These are phyloP conservation scores for Nematostella vectensis DNA, from an alignment of 92 coral and sea anemone species.

Conservation along the genomic window DNA sequence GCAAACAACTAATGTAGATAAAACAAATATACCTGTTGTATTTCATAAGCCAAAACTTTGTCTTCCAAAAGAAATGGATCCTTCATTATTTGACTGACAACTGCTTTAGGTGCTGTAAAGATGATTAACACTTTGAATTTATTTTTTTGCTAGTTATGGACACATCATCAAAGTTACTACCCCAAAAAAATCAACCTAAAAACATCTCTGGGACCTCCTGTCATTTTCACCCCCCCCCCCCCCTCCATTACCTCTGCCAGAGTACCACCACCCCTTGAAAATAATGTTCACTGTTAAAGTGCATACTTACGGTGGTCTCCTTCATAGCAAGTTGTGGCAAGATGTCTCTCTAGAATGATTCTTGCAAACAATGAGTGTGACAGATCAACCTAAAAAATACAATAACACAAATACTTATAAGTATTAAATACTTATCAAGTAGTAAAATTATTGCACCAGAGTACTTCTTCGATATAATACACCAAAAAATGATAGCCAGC, in stretches of 20 bases:
- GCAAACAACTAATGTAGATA: not conserved
- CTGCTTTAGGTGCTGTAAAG: constrained; percentile 70
- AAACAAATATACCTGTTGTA: constrained; percentile 55
- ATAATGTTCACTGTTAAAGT: no score
- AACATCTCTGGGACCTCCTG: no score
- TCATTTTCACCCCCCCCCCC: no score
- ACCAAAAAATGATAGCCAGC: no score
- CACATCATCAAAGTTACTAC: no score
- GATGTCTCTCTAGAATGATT: constrained; percentile 78
- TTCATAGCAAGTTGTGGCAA: constrained; percentile 47
- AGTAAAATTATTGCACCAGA: no score
- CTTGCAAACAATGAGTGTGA: constrained; percentile 84
- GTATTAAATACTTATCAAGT: not conserved
- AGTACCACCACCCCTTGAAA: no score
- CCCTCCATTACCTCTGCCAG: no score
- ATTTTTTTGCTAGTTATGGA: no score
- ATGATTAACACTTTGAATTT: not conserved
- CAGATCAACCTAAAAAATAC: constrained; percentile 62
- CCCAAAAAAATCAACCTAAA: no score
- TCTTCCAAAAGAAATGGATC: constrained; percentile 68
- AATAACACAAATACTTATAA: not conserved
- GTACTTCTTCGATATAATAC: no score
- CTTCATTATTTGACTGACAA: constrained; percentile 86
- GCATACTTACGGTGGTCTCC: constrained; percentile 72
- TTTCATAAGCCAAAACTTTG: constrained; percentile 64